A percentile compares a stretch with the other conserved stretches of the same genome.
Evolutionary conservation across 1,140 invertebrate genomes (phyloP).

Genomic region (Drosophila nannoptera): DNA sequence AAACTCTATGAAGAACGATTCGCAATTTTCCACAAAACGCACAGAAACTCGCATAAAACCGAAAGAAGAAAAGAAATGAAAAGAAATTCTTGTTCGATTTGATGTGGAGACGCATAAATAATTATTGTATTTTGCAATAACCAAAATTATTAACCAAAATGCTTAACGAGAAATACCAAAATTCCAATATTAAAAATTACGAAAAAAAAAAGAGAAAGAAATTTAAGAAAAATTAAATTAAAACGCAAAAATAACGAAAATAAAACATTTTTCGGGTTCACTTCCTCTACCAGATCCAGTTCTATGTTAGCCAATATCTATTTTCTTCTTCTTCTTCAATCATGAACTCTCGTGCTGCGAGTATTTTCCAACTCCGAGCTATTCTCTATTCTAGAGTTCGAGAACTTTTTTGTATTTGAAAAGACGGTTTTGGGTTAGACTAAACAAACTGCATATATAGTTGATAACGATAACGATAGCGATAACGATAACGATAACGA

Average conservation of each 20-base stretch:
- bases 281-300: constrained; percentile 38
- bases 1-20: not conserved
- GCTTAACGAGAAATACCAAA: constrained; percentile 47
- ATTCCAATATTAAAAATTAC: constrained; percentile 23
- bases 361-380: constrained; percentile 46
- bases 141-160: constrained; percentile 76
- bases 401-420: constrained; percentile 45
- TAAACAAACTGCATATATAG: constrained; percentile 22
- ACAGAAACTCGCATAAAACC: constrained; percentile 62
- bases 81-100: constrained; percentile 10
- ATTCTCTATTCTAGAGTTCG: constrained; percentile 31
- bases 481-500: constrained; percentile 20
- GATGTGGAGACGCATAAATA: constrained; percentile 36
- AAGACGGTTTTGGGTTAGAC: constrained; percentile 62
- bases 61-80: not conserved
- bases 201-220: constrained; percentile 42
- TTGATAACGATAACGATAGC: constrained; percentile 20
- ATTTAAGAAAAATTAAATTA: constrained; percentile 6
- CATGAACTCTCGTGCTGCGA: constrained; percentile 39
- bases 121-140: constrained; percentile 78
- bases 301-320: constrained; percentile 38
- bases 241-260: constrained; percentile 69
- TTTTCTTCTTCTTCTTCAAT: constrained; percentile 15
- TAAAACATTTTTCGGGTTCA: constrained; percentile 79
- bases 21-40: constrained; percentile 57